phyloP scores from a whole-genome alignment of 2,888 invertebrate species.

The Azorinus chamasolen region DNA sequence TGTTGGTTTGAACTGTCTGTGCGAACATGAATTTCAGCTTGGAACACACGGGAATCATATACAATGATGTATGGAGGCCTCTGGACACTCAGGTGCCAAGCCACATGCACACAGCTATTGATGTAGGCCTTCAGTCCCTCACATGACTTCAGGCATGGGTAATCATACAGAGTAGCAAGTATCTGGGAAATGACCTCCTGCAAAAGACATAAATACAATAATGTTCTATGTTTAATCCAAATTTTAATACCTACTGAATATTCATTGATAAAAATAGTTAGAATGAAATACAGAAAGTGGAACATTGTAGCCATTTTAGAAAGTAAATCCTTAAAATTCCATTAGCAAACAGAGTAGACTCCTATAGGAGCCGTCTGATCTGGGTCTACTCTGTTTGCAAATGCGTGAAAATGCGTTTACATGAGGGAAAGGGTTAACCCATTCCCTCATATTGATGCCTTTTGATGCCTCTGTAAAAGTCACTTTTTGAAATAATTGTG shows the following conservation, averaged over 20 bases:
- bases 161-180: conserved; percentile 96
- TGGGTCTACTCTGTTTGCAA: no score
- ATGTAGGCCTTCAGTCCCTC: conserved; percentile 93
- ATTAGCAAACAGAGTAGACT: no score
- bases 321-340: no score
- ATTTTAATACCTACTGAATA: no score
- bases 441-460: no score
- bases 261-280: no score
- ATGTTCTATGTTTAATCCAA: no score
- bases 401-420: no score
- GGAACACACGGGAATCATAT: conserved; percentile 89
- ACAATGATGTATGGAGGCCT: conserved; percentile 86
- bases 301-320: background rate
- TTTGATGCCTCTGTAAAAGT: no score
- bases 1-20: conserved; percentile 92
- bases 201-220: background rate
- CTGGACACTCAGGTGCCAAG: conserved; percentile 95
- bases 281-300: background rate
- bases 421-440: no score
- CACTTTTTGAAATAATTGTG: no score
- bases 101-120: conserved; percentile 93
- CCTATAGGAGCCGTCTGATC: no score
- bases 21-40: conserved; percentile 92
- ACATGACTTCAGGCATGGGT: conserved; percentile 94
- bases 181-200: conserved; percentile 91